Evolutionary conservation across 1,140 invertebrate species (phyloP).

Genomic region (Hylaeus volcanicus): DNA sequence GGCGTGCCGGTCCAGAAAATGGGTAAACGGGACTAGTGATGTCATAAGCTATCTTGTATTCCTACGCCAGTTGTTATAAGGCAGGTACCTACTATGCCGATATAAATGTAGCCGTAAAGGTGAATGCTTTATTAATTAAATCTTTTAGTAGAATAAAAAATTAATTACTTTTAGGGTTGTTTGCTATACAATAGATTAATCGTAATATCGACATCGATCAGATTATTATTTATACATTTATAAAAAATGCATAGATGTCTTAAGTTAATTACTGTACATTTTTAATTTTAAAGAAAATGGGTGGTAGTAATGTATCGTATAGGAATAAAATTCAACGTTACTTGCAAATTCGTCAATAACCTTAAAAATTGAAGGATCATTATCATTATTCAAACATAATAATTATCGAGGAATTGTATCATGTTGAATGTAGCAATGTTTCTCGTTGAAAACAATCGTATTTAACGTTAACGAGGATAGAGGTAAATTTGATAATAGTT

Average conservation of each 20-base stretch:
- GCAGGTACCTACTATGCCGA: constrained; percentile 37
- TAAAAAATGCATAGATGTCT: background rate
- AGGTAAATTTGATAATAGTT: background rate
- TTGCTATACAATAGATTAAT: background rate
- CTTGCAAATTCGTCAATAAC: background rate
- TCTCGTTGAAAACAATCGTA: too few relatives aligned
- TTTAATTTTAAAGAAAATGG: background rate
- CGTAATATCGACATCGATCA: background rate
- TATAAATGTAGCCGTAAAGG: background rate
- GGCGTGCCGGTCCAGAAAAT: constrained; percentile 71
- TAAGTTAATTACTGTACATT: background rate
- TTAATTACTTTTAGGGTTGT: background rate
- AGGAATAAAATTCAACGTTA: background rate
- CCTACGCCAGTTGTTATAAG: constrained; percentile 59
- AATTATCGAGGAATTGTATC: too few relatives aligned
- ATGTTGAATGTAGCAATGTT: too few relatives aligned
- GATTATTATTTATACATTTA: background rate
- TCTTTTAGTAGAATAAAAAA: background rate
- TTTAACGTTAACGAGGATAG: too few relatives aligned
- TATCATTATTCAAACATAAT: too few relatives aligned
- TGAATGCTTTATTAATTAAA: background rate
- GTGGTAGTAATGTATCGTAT: background rate
- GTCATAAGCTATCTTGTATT: constrained; percentile 69
- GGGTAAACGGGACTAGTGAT: constrained; percentile 72
- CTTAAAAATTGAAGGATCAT: background rate